Conservation (phyloP, 2,888 invertebrate genomes). For the Imbricaverruca yamaguchii region DNA sequence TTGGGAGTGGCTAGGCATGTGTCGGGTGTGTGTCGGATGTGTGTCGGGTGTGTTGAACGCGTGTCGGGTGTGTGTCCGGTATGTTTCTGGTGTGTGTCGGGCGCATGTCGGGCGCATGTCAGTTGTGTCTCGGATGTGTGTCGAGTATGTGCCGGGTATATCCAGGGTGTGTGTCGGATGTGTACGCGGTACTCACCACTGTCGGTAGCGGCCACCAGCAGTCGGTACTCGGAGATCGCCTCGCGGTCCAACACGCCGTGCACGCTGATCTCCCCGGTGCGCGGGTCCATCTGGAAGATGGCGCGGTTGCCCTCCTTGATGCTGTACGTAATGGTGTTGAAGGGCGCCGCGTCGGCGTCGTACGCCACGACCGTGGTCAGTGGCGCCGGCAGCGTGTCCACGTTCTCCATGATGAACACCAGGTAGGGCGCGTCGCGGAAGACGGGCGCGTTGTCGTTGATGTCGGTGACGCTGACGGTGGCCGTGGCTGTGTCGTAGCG, state of each 20-base stretch:
- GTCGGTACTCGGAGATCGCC: constrained; percentile 68
- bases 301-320: constrained; percentile 81
- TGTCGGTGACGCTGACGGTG: constrained; percentile 75
- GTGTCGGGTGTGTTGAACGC: too few relatives aligned
- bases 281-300: constrained; percentile 82
- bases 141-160: too few relatives aligned
- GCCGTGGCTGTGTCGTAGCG: constrained; percentile 63
- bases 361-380: constrained; percentile 65
- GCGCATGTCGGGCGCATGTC: not conserved
- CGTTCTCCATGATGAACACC: constrained; percentile 88
- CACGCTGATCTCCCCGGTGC: constrained; percentile 81
- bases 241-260: constrained; percentile 76
- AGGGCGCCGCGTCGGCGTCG: constrained; percentile 84
- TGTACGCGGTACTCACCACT: constrained; percentile 61
- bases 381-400: constrained; percentile 56
- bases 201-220: constrained; percentile 87
- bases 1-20: not conserved
- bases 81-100: not conserved
- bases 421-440: constrained; percentile 91
- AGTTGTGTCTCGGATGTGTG: too few relatives aligned
- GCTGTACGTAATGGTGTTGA: constrained; percentile 85
- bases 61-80: too few relatives aligned
- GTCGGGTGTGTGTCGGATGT: too few relatives aligned
- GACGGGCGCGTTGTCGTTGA: constrained; percentile 82
- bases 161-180: too few relatives aligned